phyloP scores from a whole-genome alignment of 2,797 vertebrate species.

The Corythornis leucogaster region DNA sequence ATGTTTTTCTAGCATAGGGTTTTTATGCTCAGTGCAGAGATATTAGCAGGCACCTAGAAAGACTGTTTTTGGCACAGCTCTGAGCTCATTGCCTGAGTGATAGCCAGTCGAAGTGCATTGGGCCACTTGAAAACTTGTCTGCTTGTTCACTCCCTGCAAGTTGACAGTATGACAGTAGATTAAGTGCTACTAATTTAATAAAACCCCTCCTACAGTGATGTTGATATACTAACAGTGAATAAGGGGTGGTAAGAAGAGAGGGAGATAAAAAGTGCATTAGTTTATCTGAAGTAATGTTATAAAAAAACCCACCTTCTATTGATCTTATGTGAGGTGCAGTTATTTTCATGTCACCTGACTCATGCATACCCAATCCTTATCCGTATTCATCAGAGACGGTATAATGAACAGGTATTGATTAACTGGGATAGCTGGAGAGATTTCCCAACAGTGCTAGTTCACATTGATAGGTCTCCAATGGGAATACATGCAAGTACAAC shows the following conservation, averaged over 20 bases:
- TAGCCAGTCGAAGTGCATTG: slow-evolving; percentile 12
- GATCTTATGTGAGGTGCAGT: slow-evolving; percentile 82
- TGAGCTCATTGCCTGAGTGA: slow-evolving; percentile 21
- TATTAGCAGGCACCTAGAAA: slow-evolving; percentile 41
- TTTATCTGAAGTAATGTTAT: slow-evolving; percentile 67
- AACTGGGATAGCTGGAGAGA: slow-evolving; percentile 82
- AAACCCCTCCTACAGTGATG: slow-evolving; percentile 52
- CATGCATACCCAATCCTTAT: slow-evolving; percentile 81
- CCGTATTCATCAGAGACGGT: slow-evolving; percentile 78
- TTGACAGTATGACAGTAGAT: slow-evolving; percentile 70
- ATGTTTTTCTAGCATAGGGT: slow-evolving; percentile 43
- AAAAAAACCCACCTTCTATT: slow-evolving; percentile 25
- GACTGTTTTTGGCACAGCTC: slow-evolving; percentile 31
- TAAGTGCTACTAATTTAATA: slow-evolving; percentile 78
- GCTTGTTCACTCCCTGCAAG: slow-evolving; percentile 25
- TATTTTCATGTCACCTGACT: slow-evolving; percentile 87
- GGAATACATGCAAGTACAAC: slow-evolving; percentile 73
- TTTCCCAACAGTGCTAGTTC: slow-evolving; percentile 80
- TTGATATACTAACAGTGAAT: slow-evolving; percentile 43
- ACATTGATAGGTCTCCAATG: slow-evolving; percentile 80
- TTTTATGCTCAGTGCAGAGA: slow-evolving; percentile 28
- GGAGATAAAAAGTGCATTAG: slow-evolving; percentile 18
- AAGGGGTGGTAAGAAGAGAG: background rate
- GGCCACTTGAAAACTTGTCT: slow-evolving; percentile 50
- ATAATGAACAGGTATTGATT: slow-evolving; percentile 90